Percentiles rank a stretch among this genome's conserved stretches.
Conservation (phyloP, 2,113 vertebrate genomes). For the Semnornis frantzii region DNA sequence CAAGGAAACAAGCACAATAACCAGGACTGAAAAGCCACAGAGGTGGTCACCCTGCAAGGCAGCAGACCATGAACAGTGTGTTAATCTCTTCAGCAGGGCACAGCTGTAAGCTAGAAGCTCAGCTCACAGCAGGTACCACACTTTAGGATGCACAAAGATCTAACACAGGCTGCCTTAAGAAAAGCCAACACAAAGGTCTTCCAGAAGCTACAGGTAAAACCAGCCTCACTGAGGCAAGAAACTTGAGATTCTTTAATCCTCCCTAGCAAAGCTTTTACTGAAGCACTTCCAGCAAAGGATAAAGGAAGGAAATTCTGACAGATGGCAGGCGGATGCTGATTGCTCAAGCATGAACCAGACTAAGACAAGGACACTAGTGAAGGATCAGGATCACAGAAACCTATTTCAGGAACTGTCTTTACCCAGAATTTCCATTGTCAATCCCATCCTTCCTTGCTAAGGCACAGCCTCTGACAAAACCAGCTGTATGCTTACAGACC, state of each 20-base stretch:
- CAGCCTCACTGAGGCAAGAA: not conserved
- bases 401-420: slow-evolving; percentile 50
- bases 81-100: not conserved
- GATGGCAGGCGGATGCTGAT: slow-evolving; percentile 22
- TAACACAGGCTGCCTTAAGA: not conserved
- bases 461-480: not conserved
- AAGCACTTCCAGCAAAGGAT: slow-evolving; percentile 44
- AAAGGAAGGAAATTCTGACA: slow-evolving; percentile 40
- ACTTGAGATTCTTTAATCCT: not conserved
- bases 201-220: not conserved
- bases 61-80: not conserved
- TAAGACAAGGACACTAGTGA: not conserved
- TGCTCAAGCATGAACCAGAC: slow-evolving; percentile 28
- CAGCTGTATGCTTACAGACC: not conserved
- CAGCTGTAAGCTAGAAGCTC: not conserved
- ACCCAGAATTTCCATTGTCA: not conserved
- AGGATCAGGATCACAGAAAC: slow-evolving; percentile 43
- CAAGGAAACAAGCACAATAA: not conserved
- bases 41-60: not conserved
- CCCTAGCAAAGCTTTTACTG: slow-evolving; percentile 11
- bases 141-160: not conserved
- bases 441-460: not conserved
- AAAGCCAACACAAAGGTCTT: not conserved
- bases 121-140: rapidly evolving
- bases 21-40: not conserved